Evolutionary conservation across 2,113 vertebrate genomes (phyloP), one percentile per base, ranked within the genome.

Genomic region (Cyprinodon tularosa): DNA sequence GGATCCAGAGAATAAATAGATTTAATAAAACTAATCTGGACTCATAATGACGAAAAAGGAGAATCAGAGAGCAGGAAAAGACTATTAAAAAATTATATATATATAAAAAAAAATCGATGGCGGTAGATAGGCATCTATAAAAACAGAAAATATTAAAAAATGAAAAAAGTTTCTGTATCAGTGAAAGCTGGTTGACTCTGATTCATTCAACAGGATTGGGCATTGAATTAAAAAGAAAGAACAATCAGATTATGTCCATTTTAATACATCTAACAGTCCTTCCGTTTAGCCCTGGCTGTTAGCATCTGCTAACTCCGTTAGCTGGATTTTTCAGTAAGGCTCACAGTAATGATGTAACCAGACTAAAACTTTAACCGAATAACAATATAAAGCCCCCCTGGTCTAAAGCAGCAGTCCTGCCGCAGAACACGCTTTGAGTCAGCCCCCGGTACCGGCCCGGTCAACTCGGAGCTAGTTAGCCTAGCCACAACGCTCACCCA

Each of bases 401-500:
- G 6, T 22, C 20, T 0, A 20, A 12, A 1, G 17, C 4, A 14
- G 15, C 11, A 3, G 64, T 22, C 5, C 0, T 1, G 17, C 29
- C 3, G 5, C 5, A 11, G 12, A 39, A 38, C 5, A 1, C 9
- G 12, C 36, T 72, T 40, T 10, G 66, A 53, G 14, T 38, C 42
- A 10, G 7, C 44, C 22, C 59, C 37, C 71, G 39, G 66, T 66
- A 8, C 37, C 68, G 20, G 17, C 17, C 68, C 66, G 62, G 68
- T 65, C 71, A 68, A 76, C 39, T 13, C 8, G 36, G 42, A 64
- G 82, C 79, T 68, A 38, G 71, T 70, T 79, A 88, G 73, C 76
- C 12, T 72, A 73, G 64, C 80, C 9, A 10, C 61, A 12, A 20
- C 13, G 62, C 94, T 93, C 87, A 95, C 94, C 94, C 95, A 96